Conservation (phyloP, 2,113 vertebrate species). For the Dipodomys spectabilis region DNA sequence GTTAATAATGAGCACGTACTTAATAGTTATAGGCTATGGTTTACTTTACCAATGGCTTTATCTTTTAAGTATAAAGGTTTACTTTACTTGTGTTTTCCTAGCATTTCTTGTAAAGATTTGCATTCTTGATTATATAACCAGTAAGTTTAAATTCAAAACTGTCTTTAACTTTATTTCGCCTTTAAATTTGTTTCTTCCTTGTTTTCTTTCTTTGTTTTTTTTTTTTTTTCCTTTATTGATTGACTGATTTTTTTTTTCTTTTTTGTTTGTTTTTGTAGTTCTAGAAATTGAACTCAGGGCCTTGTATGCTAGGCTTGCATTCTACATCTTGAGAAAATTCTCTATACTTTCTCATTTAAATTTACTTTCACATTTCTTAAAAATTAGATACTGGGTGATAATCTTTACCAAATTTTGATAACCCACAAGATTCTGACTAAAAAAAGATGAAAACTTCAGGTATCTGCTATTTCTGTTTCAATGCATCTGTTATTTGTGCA, state of each 20-base stretch:
- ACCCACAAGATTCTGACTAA: background rate
- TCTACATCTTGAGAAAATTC: no score
- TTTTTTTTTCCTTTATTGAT: no score
- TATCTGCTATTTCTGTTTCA: background rate
- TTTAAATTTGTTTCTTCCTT: constrained; percentile 17
- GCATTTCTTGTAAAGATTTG: constrained; percentile 29
- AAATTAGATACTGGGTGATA: background rate
- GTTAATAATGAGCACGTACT: background rate
- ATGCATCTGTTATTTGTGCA: background rate
- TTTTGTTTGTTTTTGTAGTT: no score
- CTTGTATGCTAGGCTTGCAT: no score
- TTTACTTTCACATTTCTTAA: constrained; percentile 35
- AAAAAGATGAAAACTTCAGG: background rate
- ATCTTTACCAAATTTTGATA: background rate
- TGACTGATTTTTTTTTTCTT: no score
- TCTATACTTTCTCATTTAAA: background rate
- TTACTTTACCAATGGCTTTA: background rate
- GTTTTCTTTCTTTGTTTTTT: background rate
- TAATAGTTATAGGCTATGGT: background rate
- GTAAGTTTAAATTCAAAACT: constrained; percentile 38
- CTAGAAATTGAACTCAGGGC: no score
- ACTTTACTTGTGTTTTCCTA: background rate
- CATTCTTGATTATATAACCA: background rate
- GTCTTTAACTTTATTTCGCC: constrained; percentile 1
- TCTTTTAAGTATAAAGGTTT: background rate